Evolutionary conservation across 1,140 invertebrate species (phyloP), one percentile per base, ranked within the genome.

Genomic region (Chironomus striatipennis): DNA sequence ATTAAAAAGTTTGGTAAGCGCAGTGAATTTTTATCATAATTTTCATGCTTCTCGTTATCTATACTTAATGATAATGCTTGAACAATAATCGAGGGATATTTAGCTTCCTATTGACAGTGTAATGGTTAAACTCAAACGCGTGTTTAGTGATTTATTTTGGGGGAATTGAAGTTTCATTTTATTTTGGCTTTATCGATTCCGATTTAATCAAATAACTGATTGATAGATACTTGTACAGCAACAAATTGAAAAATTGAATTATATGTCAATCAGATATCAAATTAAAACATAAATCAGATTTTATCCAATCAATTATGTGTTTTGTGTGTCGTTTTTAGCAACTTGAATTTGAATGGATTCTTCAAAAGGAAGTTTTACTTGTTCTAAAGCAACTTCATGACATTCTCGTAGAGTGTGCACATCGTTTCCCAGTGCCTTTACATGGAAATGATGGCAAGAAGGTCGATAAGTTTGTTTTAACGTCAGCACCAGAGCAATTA

Each of bases 311-410:
- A n/a, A 12, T 57, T 57, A 12, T 57, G 4, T 57, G 10, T 57
- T 15, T 57, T 57, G 47, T 15, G n/a, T n/a, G 47, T 12, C n/a
- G 12, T 79, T 88, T 89, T 74, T 82, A 96, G 93, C 93, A 95
- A 90, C 90, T 92, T 84, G 94, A 96, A 85, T 96, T 95, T 82
- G 92, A 95, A 85, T 96, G 94, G 94, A 89, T 96, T 65, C 85
- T 96, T 70, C 90, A 93, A 77, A 89, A 94, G 82, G 93, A 96
- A 84, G 93, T 96, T 75, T 93, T 94, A 82, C 89, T 90, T 74
- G 93, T 94, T 77, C 84, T 96, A 78, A 89, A 90, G 78, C 92
- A 95, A 80, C 86, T 96, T 21, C 90, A 93, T 78, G 88, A 90
- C 74, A 91, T 96, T 79, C 85, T 96, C 78, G 88, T 92, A 79